phyloP scores from a whole-genome alignment of 23 tunicate species.

The Phallusia fumigata region DNA sequence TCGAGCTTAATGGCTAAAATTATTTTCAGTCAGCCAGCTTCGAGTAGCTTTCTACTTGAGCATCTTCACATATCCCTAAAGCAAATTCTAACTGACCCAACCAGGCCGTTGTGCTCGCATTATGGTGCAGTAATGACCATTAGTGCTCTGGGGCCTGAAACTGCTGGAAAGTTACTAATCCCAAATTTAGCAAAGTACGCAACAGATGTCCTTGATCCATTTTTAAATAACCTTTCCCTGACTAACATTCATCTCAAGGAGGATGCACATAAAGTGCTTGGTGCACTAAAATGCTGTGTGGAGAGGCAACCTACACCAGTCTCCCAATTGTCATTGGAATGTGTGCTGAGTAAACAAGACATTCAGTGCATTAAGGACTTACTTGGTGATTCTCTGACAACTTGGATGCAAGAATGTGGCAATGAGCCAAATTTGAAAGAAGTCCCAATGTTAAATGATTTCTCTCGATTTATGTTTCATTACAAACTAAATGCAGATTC shows the following conservation, averaged over 20 bases:
- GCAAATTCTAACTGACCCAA: conserved; percentile 52
- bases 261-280: conserved; percentile 76
- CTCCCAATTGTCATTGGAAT: not conserved
- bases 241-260: conserved; percentile 43
- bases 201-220: conserved; percentile 19
- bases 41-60: conserved; percentile 13
- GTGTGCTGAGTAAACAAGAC: not conserved
- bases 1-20: conserved; percentile 49
- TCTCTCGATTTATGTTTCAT: not conserved
- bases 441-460: not conserved
- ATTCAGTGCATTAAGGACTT: not conserved
- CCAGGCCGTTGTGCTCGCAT: conserved; percentile 76
- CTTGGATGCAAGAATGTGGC: not conserved
- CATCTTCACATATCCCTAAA: conserved; percentile 14
- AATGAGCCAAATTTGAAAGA: not conserved
- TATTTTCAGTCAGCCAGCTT: conserved; percentile 23
- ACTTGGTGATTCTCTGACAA: not conserved
- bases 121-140: conserved; percentile 71
- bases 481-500: not conserved
- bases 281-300: conserved; percentile 33
- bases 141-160: conserved; percentile 15
- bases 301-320: not conserved
- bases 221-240: conserved; percentile 39
- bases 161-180: conserved; percentile 21
- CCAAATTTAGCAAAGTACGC: conserved; percentile 43